A percentile compares a stretch with the other conserved stretches of the same genome.
These are phyloP conservation scores for Magallana nippona DNA, from an alignment of 2,888 invertebrate species.

Conservation along the genomic window DNA sequence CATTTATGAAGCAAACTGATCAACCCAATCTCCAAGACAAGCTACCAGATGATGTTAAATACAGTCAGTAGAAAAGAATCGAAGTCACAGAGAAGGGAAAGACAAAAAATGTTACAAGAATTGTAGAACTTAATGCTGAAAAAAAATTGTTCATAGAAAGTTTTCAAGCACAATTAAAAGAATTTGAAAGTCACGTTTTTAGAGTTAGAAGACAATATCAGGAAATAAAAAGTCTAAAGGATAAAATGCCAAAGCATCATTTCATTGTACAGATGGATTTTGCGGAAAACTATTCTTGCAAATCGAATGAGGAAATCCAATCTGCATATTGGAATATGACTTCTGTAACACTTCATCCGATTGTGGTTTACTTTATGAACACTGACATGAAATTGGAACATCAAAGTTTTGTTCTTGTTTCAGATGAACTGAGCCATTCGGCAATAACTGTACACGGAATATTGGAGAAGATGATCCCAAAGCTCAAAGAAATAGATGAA, in stretches of 20 bases:
- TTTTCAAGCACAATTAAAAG: no score
- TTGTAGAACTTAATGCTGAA: no score
- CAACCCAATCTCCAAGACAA: neutral
- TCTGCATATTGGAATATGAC: slow-evolving; percentile 49
- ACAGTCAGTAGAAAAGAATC: no score
- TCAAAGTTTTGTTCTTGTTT: slow-evolving; percentile 43
- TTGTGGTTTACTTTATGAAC: slow-evolving; percentile 23
- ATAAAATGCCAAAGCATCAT: slow-evolving; percentile 44
- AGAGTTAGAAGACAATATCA: no score
- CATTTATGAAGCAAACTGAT: neutral
- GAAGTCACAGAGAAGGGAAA: no score
- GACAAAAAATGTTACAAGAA: no score
- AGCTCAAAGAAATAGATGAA: slow-evolving; percentile 36
- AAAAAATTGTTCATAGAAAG: no score
- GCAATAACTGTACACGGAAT: slow-evolving; percentile 44
- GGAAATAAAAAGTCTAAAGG: no score
- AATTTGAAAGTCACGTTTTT: no score
- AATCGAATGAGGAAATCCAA: slow-evolving; percentile 50
- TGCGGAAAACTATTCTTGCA: slow-evolving; percentile 50
- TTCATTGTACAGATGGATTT: slow-evolving; percentile 56
- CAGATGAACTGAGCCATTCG: slow-evolving; percentile 44
- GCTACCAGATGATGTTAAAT: no score
- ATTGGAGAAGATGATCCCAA: slow-evolving; percentile 42
- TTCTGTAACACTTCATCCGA: slow-evolving; percentile 48
- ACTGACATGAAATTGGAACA: slow-evolving; percentile 16